phyloP scores from a whole-genome alignment of 2,113 vertebrate species.

The Cercocebus atys region DNA sequence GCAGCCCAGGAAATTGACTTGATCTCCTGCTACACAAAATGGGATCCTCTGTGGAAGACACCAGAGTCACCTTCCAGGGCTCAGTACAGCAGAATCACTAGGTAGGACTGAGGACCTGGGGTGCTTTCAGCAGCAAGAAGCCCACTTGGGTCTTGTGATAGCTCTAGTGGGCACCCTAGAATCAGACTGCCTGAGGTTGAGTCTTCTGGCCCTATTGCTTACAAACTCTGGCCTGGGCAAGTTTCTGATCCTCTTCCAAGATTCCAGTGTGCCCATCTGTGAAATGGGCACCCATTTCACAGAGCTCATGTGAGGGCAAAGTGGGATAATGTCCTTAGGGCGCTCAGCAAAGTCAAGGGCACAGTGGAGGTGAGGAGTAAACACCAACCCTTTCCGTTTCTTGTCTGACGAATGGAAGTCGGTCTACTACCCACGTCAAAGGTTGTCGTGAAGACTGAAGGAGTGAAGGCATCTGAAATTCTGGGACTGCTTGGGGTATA shows the following conservation, averaged over 20 bases:
- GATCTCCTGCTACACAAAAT: not conserved
- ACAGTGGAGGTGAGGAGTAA: not conserved
- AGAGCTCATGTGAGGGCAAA: not conserved
- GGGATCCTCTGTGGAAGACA: not conserved
- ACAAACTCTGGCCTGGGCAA: not conserved
- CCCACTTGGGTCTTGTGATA: not conserved
- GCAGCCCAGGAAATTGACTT: not conserved
- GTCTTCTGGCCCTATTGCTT: not conserved
- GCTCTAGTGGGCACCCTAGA: accelerated
- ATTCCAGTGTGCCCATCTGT: not conserved
- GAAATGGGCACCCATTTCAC: not conserved
- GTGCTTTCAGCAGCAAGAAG: not conserved
- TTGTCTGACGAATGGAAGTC: not conserved
- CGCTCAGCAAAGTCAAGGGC: too few species aligned
- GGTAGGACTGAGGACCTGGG: accelerated
- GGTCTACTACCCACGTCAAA: not conserved
- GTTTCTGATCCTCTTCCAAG: not conserved
- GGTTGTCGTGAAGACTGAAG: not conserved
- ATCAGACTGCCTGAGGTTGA: not conserved
- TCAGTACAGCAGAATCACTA: not conserved
- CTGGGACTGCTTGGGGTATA: accelerated
- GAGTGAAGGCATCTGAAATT: accelerated
- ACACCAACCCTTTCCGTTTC: accelerated
- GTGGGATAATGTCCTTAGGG: accelerated
- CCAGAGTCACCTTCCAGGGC: not conserved